Evolutionary conservation across 2,888 invertebrate genomes (phyloP).

Genomic region (Rhingia campestris): DNA sequence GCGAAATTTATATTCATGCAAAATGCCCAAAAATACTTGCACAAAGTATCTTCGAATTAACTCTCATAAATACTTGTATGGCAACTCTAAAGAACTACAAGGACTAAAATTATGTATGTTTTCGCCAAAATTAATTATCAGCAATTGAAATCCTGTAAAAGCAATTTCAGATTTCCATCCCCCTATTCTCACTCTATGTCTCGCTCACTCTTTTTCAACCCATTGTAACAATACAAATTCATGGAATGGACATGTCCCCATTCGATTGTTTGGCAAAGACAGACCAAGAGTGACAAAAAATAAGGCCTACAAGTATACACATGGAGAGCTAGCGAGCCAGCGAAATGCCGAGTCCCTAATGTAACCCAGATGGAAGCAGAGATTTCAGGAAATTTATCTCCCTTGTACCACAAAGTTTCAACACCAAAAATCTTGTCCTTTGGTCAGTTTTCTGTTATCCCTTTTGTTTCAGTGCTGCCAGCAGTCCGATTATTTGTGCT

Average conservation of each 20-base stretch:
- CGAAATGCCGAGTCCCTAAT: conserved; percentile 50
- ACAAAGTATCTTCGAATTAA: conserved; percentile 12
- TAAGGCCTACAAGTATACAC: conserved; percentile 38
- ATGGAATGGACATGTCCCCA: conserved; percentile 68
- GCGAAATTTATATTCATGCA: conserved; percentile 29
- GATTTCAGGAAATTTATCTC: conserved; percentile 70
- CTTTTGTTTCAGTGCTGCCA: conserved; percentile 62
- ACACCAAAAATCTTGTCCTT: conserved; percentile 74
- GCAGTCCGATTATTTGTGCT: conserved; percentile 9
- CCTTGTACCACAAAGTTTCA: conserved; percentile 69
- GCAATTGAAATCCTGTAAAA: conserved; percentile 67
- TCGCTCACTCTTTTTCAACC: conserved; percentile 4
- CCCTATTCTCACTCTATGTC: background rate
- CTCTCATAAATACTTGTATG: conserved; percentile 15
- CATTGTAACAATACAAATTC: conserved; percentile 55
- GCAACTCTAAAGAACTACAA: conserved; percentile 13
- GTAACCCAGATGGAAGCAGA: conserved; percentile 69
- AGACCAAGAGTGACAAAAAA: conserved; percentile 22
- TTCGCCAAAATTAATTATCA: conserved; percentile 67
- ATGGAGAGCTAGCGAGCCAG: background rate
- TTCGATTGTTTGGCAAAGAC: conserved; percentile 65
- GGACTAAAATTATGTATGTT: conserved; percentile 25
- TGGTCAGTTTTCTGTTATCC: conserved; percentile 70
- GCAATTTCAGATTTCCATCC: conserved; percentile 52
- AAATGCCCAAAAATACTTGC: conserved; percentile 12